Percentiles rank a stretch among this genome's conserved stretches.
Conservation (phyloP, 2,888 invertebrate genomes). For the Rotaria socialis region DNA sequence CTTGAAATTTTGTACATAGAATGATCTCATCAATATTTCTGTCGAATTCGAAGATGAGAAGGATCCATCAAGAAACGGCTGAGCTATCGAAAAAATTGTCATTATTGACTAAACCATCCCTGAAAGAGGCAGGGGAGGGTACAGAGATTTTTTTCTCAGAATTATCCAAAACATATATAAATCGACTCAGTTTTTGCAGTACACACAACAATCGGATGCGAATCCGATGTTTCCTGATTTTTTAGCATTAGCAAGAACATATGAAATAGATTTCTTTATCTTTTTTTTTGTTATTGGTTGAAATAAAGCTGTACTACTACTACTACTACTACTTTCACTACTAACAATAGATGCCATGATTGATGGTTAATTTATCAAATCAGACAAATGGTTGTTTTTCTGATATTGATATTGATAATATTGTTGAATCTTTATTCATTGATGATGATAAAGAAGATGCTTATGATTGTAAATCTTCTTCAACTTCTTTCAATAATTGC, state of each 20-base stretch:
- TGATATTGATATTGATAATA: not conserved
- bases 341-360: not conserved
- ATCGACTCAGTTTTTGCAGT: too few relatives aligned
- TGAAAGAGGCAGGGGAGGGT: too few relatives aligned
- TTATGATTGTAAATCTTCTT: not conserved
- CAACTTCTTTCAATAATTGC: not conserved
- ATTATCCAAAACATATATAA: too few relatives aligned
- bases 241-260: not conserved
- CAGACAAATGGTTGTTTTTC: not conserved
- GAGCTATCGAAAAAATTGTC: too few relatives aligned
- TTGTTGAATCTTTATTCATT: not conserved
- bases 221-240: too few relatives aligned
- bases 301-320: constrained; percentile 14
- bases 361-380: not conserved
- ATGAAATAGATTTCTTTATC: not conserved
- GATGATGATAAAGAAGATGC: not conserved
- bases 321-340: constrained; percentile 8
- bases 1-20: too few relatives aligned
- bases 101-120: too few relatives aligned
- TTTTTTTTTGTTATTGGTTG: not conserved
- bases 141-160: too few relatives aligned
- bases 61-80: too few relatives aligned
- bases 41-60: too few relatives aligned
- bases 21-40: too few relatives aligned
- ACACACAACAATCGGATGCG: too few relatives aligned